phyloP scores from a whole-genome alignment of 2,113 vertebrate genomes.

The Donacobius atricapilla region DNA sequence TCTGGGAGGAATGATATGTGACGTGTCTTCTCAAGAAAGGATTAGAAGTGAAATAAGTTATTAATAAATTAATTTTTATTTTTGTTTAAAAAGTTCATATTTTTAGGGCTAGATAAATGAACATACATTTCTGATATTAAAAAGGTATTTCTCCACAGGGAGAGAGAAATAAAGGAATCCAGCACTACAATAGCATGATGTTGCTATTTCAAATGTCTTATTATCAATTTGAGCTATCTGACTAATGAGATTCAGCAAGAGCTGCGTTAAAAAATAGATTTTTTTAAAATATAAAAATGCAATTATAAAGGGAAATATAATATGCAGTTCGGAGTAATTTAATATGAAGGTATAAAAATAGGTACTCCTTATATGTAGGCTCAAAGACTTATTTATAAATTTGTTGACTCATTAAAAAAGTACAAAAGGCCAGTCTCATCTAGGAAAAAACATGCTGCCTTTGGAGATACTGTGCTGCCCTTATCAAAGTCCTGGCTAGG shows the following conservation, averaged over 20 bases:
- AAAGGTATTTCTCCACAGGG: background rate
- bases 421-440: background rate
- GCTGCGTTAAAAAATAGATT: background rate
- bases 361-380: background rate
- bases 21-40: background rate
- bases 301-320: conserved; percentile 5
- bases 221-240: background rate
- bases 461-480: background rate
- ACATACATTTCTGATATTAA: background rate
- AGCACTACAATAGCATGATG: background rate
- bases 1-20: background rate
- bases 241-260: background rate
- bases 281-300: background rate
- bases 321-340: background rate
- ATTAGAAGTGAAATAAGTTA: background rate
- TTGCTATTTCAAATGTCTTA: background rate
- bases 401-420: background rate
- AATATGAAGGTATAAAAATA: background rate
- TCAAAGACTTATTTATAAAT: background rate
- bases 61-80: background rate
- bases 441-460: background rate
- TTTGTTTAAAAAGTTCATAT: background rate
- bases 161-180: background rate
- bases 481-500: background rate
- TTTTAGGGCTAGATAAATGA: conserved; percentile 2